phyloP scores from a whole-genome alignment of 1,140 invertebrate genomes.

The Marisa cornuarietis region DNA sequence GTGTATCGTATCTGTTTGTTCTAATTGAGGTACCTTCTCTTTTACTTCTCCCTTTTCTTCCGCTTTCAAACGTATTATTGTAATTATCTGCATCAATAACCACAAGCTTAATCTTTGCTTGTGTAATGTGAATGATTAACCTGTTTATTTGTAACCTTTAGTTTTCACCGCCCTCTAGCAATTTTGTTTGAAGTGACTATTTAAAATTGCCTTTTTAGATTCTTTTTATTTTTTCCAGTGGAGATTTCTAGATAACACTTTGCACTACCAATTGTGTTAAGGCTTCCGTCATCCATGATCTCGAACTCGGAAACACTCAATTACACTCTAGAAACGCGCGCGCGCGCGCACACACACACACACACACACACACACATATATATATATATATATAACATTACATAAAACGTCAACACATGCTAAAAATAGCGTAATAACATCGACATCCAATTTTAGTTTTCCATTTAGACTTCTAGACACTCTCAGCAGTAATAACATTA shows the following conservation, averaged over 20 bases:
- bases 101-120: no score
- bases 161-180: background rate
- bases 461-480: background rate
- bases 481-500: background rate
- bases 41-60: no score
- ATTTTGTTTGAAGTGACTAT: background rate
- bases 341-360: background rate
- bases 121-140: no score
- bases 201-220: background rate
- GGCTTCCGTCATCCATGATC: background rate
- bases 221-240: background rate
- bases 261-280: no score
- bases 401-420: background rate
- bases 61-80: no score
- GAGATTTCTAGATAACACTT: no score
- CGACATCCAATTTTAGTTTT: background rate
- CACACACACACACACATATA: constrained; percentile 1
- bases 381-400: no score
- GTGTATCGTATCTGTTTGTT: no score
- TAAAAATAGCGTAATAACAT: background rate
- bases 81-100: no score
- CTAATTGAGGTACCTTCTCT: no score
- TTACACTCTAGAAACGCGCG: background rate
- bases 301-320: background rate
- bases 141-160: no score